Evolutionary conservation across 2,888 invertebrate species (phyloP).

Genomic region (Hydroisotoma schaefferi): DNA sequence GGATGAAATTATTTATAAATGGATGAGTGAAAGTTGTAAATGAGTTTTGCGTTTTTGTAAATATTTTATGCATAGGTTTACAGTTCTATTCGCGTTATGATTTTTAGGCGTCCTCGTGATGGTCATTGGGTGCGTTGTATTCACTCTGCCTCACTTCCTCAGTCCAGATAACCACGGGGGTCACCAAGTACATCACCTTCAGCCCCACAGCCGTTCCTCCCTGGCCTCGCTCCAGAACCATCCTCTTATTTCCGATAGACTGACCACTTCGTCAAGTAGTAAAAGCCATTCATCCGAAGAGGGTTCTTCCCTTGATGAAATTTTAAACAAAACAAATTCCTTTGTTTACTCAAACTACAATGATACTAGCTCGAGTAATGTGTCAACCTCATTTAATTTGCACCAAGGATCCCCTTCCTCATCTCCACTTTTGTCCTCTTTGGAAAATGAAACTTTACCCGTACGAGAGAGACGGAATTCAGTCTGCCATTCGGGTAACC

Average conservation of each 20-base stretch:
- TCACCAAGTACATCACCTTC: neutral
- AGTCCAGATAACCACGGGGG: constrained; percentile 62
- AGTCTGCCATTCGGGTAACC: constrained; percentile 43
- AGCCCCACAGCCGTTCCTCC: no score
- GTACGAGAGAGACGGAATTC: constrained; percentile 31
- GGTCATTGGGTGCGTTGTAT: constrained; percentile 88
- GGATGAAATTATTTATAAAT: no score
- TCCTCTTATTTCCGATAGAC: constrained; percentile 13
- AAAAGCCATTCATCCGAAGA: no score
- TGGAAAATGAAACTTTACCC: no score
- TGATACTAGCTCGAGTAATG: neutral
- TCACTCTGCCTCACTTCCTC: constrained; percentile 84
- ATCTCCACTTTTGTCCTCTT: neutral
- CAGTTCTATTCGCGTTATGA: no score
- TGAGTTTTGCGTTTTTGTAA: neutral
- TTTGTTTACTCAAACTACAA: no score
- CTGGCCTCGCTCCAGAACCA: neutral
- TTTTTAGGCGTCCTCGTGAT: constrained; percentile 76
- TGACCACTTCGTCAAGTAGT: constrained; percentile 7
- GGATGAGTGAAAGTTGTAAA: neutral
- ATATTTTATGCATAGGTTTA: neutral
- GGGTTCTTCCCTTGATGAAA: neutral
- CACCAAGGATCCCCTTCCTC: neutral
- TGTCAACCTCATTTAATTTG: neutral
- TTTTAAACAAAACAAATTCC: no score